A percentile compares a stretch with the other conserved stretches of the same genome.
phyloP scores from a whole-genome alignment of 92 coral and sea anemone genomes.

The Bergia sp. region DNA sequence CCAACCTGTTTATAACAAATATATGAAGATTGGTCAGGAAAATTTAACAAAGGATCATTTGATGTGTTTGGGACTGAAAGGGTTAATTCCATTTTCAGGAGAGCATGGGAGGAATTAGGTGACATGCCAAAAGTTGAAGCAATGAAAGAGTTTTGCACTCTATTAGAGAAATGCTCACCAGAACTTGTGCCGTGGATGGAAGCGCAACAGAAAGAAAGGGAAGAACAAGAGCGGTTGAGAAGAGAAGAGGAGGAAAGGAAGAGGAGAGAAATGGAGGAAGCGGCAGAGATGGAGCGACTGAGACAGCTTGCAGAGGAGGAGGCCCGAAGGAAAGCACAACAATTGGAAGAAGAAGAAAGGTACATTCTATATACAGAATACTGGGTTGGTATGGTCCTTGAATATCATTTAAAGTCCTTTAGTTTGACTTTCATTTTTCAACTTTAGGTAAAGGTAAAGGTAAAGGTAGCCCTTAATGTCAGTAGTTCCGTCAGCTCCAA shows the following conservation, averaged over 20 bases:
- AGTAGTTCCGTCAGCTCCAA: too few relatives aligned
- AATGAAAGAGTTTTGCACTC: constrained; percentile 92
- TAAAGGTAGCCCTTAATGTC: too few relatives aligned
- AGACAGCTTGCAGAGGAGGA: constrained; percentile 79
- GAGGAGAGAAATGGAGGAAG: constrained; percentile 77
- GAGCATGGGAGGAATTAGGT: constrained; percentile 97
- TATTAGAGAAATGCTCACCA: constrained; percentile 89
- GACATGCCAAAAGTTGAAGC: constrained; percentile 90
- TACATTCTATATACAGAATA: not conserved
- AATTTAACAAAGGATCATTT: too few relatives aligned
- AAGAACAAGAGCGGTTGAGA: constrained; percentile 77
- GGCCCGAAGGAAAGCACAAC: constrained; percentile 61
- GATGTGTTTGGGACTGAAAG: too few relatives aligned
- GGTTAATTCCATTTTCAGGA: constrained; percentile 48
- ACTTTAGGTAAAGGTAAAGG: too few relatives aligned
- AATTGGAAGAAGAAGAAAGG: constrained; percentile 80
- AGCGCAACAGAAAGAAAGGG: constrained; percentile 89
- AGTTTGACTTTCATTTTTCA: too few relatives aligned
- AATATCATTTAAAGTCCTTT: not conserved
- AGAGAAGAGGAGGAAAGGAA: constrained; percentile 85
- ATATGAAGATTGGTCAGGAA: not conserved
- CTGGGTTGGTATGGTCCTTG: not conserved
- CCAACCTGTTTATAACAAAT: too few relatives aligned
- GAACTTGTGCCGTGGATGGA: constrained; percentile 96
- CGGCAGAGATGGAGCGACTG: constrained; percentile 88